Conservation (phyloP, 2,888 invertebrate genomes). For the Temnothorax rugatulus region DNA sequence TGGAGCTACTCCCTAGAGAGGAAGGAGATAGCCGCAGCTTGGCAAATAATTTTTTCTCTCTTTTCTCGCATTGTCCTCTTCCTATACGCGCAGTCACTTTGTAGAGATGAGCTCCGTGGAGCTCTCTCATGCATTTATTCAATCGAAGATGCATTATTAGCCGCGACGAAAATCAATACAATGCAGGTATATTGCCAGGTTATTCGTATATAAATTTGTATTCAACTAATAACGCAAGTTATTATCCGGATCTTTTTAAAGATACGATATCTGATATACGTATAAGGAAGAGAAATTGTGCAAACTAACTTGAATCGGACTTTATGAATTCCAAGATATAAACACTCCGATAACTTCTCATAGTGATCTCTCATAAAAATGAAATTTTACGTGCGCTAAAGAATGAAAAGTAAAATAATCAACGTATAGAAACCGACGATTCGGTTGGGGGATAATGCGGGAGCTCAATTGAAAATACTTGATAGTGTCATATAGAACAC, state of each 20-base stretch:
- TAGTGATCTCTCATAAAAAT: neutral
- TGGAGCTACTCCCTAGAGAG: conserved; percentile 47
- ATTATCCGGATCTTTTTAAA: neutral
- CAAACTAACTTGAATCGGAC: neutral
- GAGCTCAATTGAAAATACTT: conserved; percentile 1
- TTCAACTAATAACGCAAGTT: conserved; percentile 28
- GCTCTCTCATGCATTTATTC: conserved; percentile 60
- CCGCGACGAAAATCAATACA: conserved; percentile 16
- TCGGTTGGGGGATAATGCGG: neutral
- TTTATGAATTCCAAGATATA: neutral
- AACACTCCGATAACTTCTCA: neutral
- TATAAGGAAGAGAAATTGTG: neutral
- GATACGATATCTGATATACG: no score
- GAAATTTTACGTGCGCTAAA: neutral
- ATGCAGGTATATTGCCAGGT: neutral
- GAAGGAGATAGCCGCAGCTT: conserved; percentile 14
- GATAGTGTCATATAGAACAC: conserved; percentile 15
- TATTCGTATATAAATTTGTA: conserved; percentile 33
- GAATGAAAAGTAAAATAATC: neutral
- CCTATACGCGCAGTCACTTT: conserved; percentile 19
- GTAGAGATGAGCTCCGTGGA: conserved; percentile 31
- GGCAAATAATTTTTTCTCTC: conserved; percentile 10
- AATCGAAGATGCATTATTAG: conserved; percentile 53
- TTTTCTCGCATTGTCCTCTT: neutral
- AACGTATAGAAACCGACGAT: neutral